These are phyloP conservation scores for Aphidius colemani DNA, from an alignment of 2,888 invertebrate genomes.

Conservation along the genomic window DNA sequence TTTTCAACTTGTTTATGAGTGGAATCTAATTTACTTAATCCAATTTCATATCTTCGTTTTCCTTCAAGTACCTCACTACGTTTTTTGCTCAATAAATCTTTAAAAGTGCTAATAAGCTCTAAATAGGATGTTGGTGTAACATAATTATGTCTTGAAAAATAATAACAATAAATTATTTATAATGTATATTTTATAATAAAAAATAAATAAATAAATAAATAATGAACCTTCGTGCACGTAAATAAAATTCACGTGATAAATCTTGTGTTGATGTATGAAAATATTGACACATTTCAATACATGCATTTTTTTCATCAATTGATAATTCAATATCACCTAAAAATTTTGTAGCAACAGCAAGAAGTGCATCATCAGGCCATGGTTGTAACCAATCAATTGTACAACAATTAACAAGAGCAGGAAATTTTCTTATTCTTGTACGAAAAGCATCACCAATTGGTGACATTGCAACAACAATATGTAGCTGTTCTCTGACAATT, in stretches of 20 bases:
- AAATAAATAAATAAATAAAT: not conserved
- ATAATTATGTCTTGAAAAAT: constrained; percentile 68
- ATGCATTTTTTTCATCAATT: constrained; percentile 72
- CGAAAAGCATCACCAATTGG: constrained; percentile 87
- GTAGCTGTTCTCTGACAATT: constrained; percentile 86
- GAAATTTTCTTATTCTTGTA: constrained; percentile 84
- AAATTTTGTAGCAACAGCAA: constrained; percentile 82
- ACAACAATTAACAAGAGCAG: constrained; percentile 91
- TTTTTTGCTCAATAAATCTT: constrained; percentile 75
- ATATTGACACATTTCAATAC: constrained; percentile 86
- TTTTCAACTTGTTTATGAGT: constrained; percentile 81
- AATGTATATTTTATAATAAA: not conserved
- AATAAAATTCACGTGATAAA: constrained; percentile 70
- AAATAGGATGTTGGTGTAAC: constrained; percentile 94
- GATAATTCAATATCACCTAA: constrained; percentile 79
- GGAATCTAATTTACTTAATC: constrained; percentile 82
- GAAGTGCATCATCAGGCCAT: constrained; percentile 92
- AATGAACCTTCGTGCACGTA: constrained; percentile 67
- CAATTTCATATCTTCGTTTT: constrained; percentile 81
- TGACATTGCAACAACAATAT: constrained; percentile 88
- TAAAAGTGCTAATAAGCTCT: constrained; percentile 89
- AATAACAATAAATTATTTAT: not conserved
- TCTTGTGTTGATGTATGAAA: constrained; percentile 85
- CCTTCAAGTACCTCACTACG: constrained; percentile 70
- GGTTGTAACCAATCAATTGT: constrained; percentile 96